phyloP scores from a whole-genome alignment of 2,797 vertebrate genomes.

The Otolemur crassicaudatus region DNA sequence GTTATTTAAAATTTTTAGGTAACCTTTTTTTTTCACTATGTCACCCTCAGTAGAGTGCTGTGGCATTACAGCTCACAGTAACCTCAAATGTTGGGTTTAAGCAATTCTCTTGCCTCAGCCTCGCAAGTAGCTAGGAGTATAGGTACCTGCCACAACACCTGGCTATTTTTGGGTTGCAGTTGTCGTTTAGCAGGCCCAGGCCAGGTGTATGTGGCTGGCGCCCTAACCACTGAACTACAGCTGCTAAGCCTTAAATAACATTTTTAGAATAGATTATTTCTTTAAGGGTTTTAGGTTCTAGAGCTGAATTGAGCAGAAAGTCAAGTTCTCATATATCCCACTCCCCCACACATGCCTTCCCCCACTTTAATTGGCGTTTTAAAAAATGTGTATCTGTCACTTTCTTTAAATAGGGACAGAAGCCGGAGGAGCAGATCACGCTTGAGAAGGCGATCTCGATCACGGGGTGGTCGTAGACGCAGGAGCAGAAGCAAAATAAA shows the following conservation, averaged over 20 bases:
- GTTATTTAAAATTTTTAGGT: background rate
- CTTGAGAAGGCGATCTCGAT: slow-evolving; percentile 92
- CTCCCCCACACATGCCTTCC: background rate
- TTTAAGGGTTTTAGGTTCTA: background rate
- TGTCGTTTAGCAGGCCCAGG: no score
- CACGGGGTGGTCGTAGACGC: slow-evolving; percentile 92
- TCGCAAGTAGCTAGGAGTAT: no score
- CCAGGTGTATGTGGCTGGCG: no score
- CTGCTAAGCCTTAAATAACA: no score
- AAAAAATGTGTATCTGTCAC: background rate
- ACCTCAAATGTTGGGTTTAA: no score
- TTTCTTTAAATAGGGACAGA: slow-evolving; percentile 90
- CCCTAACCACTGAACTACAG: no score
- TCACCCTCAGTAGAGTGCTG: no score
- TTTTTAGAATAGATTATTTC: background rate
- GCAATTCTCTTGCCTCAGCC: no score
- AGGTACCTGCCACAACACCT: no score
- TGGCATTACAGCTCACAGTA: no score
- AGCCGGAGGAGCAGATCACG: slow-evolving; percentile 92
- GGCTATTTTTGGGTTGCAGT: no score
- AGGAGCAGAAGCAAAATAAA: slow-evolving; percentile 94
- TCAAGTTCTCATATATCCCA: background rate
- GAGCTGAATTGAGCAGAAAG: background rate
- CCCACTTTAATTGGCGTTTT: background rate
- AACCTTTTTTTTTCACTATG: background rate